phyloP scores from a whole-genome alignment of 2,888 invertebrate genomes.

The Standfussiana lucernea region DNA sequence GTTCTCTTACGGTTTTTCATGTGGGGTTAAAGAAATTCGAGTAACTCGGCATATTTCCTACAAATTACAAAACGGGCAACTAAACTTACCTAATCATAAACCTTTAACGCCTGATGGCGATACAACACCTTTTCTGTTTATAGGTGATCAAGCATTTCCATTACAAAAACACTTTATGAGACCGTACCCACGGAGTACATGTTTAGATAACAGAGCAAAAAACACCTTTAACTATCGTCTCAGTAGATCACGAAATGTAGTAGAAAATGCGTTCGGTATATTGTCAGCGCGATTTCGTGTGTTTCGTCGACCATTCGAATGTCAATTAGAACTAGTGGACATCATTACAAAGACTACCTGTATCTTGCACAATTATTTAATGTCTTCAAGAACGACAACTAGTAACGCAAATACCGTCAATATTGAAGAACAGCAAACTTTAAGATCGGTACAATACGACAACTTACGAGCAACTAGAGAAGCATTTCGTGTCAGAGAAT shows the following conservation, averaged over 20 bases:
- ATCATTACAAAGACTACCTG: slow-evolving; percentile 61
- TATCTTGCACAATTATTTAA: slow-evolving; percentile 60
- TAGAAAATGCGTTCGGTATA: slow-evolving; percentile 36
- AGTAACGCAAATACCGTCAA: slow-evolving; percentile 36
- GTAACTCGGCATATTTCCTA: not conserved
- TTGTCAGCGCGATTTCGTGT: slow-evolving; percentile 31
- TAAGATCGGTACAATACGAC: slow-evolving; percentile 58
- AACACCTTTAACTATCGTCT: slow-evolving; percentile 56
- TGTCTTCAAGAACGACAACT: slow-evolving; percentile 59
- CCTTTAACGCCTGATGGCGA: slow-evolving; percentile 51
- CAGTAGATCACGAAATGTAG: slow-evolving; percentile 49
- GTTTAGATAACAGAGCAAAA: not conserved
- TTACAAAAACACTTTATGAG: too few relatives aligned
- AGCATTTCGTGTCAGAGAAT: slow-evolving; percentile 64
- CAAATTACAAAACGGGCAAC: slow-evolving; percentile 39
- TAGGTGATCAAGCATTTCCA: too few relatives aligned
- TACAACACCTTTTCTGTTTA: slow-evolving; percentile 49
- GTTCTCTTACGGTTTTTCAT: too few relatives aligned
- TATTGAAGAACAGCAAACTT: slow-evolving; percentile 58
- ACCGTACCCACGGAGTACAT: too few relatives aligned
- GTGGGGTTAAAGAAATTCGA: too few relatives aligned
- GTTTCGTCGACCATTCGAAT: slow-evolving; percentile 62
- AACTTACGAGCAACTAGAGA: slow-evolving; percentile 64
- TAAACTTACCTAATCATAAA: slow-evolving; percentile 54
- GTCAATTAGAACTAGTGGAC: slow-evolving; percentile 62